Base-by-base conservation (phyloP, 92 coral and sea anemone genomes). In the Galaxea fascicularis region DNA sequence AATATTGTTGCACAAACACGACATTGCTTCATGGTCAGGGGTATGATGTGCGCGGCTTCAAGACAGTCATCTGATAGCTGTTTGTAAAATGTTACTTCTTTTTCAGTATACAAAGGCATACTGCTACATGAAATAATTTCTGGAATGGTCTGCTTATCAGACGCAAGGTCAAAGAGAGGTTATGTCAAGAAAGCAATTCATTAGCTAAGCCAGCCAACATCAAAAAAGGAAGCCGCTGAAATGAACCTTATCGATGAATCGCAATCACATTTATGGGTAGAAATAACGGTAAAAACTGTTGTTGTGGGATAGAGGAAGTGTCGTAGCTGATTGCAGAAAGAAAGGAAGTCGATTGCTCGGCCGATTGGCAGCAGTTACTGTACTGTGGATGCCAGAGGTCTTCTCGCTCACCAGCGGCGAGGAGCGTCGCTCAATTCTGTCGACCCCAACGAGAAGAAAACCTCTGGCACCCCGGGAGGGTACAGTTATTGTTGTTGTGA, bases 121-220 rank as follows among this genome's bases (percentile, higher is more conserved):
- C 60, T 54, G 60, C 60, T 0, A 4, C 60, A 54, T 54, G 60
- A 4, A 54, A 54, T 54, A 10, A 54, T 54, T 54, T 54, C 60
- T 54, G 60, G 60, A 54, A 54, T 54, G 60, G 60, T 54, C 60
- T 54, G 14, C 60, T 54, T 54, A 54, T 54, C 60, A 54, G 60
- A 54, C 6, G 60, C 60, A 54, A 54, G 60, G 60, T 54, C 60
- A 54, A 54, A 54, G 60, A 54, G 60, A 54, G 60, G 60, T 54
- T 15, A 54, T 54, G 60, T 15, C 14, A 54, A 54, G 16, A 54
- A 54, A 54, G 60, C 60, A 54, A 12, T 17, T 54, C 20, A 54
- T 54, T 54, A 54, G 60, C 60, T 54, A 54, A 54, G 60, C 60
- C 60, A 54, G 60, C 60, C 60, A 54, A 54, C 14, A 54, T n/a